Evolutionary conservation across 1,140 invertebrate genomes (phyloP), one percentile per base, ranked within the genome.

Genomic region (Bombus breviceps): DNA sequence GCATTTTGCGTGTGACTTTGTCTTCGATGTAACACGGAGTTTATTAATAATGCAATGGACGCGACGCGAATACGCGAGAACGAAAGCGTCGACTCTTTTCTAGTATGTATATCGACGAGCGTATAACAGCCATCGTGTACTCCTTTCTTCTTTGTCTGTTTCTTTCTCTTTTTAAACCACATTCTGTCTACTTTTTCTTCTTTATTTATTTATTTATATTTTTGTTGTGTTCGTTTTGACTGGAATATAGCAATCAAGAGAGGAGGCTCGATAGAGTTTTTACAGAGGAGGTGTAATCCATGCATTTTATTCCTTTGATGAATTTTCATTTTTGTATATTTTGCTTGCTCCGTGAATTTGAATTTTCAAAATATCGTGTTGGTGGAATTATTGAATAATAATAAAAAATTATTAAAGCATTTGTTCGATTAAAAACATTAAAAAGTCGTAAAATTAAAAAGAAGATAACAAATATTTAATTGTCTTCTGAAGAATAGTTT

Each of bases 1-100:
- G 88, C 92, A 92, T 92, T 91, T 92, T 89, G 89, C 90, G 88
- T 92, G 92, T 88, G 85, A 92, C 88, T 91, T 90, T 88, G 90
- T 88, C 87, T 83, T 86, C 81, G 86, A 85, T 83, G 91, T 92
- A 90, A 91, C 92, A 88, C 85, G 41, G 73, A 80, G 84, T 91
- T 86, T 92, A 92, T 92, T 92, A 92, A 92, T 92, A 92, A 92
- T 92, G 88, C 91, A 91, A 83, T 78, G 78, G 88, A 85, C 83
- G 89, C 83, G 84, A 69, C 66, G 69, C 57, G 68, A 80, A 37
- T 62, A 59, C 62, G 18, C 34, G 74, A 41, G 3, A n/a, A 22
- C 32, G 18, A n/a, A 53, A 47, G 53, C 76, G 25, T 13, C 39
- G 47, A 1, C 10, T 59, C 71, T 79, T 80, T 32, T 22, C 22